Percentiles rank a stretch among this genome's conserved stretches.
Evolutionary conservation across 2,797 vertebrate genomes (phyloP).

Genomic region (Chromobotia macracanthus): DNA sequence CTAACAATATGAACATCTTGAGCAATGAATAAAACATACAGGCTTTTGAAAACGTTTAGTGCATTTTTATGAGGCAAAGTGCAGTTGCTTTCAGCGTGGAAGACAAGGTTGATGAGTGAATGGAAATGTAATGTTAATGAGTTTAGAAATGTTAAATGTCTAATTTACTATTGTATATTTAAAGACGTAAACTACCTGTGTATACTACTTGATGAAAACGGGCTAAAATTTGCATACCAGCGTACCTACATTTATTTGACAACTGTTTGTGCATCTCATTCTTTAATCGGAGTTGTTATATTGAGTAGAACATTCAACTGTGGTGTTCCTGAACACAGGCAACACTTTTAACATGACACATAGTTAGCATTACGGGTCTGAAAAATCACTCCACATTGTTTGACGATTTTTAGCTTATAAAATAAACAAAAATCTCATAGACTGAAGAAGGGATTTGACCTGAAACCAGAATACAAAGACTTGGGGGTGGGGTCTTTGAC

Average conservation of each 20-base stretch:
- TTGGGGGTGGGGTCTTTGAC: not conserved
- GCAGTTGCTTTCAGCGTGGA: not conserved
- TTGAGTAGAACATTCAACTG: not conserved
- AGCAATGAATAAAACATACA: slow-evolving; percentile 10
- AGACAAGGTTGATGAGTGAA: not conserved
- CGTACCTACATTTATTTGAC: not conserved
- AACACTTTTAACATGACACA: not conserved
- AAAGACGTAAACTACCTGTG: too few species aligned
- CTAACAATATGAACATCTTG: not conserved
- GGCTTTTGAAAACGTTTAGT: not conserved
- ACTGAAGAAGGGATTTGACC: not conserved
- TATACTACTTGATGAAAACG: too few species aligned
- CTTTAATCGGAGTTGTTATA: not conserved
- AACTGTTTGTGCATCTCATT: not conserved
- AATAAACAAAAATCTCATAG: not conserved
- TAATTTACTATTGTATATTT: not conserved
- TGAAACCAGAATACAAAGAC: not conserved
- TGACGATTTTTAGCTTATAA: not conserved
- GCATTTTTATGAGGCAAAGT: not conserved
- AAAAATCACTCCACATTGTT: not conserved
- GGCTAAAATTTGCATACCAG: too few species aligned
- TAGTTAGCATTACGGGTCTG: not conserved
- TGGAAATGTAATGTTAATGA: not conserved
- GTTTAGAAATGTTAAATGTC: not conserved
- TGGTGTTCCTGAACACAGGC: not conserved